Evolutionary conservation across 2,113 vertebrate species (phyloP).

Genomic region (Polypterus senegalus): DNA sequence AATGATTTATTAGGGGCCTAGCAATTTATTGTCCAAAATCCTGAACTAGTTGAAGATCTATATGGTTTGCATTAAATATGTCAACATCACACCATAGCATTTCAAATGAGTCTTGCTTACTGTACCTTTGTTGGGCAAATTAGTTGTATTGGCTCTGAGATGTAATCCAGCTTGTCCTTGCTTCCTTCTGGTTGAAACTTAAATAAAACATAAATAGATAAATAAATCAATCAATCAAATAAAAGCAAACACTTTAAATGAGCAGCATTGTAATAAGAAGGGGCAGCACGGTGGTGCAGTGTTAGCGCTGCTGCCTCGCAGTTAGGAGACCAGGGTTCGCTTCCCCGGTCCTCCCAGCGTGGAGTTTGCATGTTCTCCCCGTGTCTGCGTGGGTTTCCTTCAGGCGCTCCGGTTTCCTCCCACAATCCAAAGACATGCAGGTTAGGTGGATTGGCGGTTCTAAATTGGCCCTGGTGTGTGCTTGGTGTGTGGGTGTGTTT

Average conservation of each 20-base stretch:
- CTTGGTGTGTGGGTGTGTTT: too few relatives aligned
- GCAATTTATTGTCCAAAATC: background rate
- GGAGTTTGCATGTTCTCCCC: background rate
- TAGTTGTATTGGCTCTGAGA: constrained; percentile 50
- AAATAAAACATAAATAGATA: constrained; percentile 8
- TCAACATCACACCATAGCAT: background rate
- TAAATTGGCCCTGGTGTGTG: too few relatives aligned
- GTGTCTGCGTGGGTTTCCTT: too few relatives aligned
- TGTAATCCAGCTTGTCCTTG: constrained; percentile 45
- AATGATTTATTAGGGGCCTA: too few relatives aligned
- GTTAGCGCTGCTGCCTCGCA: too few relatives aligned
- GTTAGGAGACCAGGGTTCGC: background rate
- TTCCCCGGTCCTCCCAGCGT: background rate
- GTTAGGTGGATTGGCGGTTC: too few relatives aligned
- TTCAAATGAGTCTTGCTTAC: constrained; percentile 3
- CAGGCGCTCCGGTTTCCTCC: too few relatives aligned
- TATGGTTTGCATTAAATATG: background rate
- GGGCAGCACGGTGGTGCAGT: too few relatives aligned
- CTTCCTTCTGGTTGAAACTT: constrained; percentile 55
- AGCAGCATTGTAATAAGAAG: background rate
- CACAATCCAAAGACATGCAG: too few relatives aligned
- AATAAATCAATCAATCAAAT: background rate
- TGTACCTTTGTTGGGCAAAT: constrained; percentile 51
- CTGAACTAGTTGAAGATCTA: background rate
- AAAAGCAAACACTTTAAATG: background rate